Evolutionary conservation across 2,888 invertebrate genomes (phyloP).

Genomic region (Drosophila formosana): DNA sequence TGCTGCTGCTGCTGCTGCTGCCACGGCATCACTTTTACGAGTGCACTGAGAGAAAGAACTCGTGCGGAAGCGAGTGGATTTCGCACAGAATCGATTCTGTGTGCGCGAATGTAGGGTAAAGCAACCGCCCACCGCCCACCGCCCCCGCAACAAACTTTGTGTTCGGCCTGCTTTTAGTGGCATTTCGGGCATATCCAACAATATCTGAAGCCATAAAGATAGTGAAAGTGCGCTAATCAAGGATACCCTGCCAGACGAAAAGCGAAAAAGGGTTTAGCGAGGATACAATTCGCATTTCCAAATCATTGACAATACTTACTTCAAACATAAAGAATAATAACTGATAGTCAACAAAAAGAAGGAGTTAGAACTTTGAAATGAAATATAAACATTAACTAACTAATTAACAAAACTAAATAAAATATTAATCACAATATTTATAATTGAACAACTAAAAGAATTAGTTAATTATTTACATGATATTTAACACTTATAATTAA

Average conservation of each 20-base stretch:
- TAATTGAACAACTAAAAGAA: background rate
- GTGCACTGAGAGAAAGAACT: conserved; percentile 31
- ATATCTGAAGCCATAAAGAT: conserved; percentile 3
- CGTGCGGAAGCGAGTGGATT: conserved; percentile 11
- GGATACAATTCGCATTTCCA: background rate
- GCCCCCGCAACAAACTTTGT: conserved; percentile 6
- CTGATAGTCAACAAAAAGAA: too few relatives aligned
- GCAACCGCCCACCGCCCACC: background rate
- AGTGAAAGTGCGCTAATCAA: background rate
- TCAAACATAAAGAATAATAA: too few relatives aligned
- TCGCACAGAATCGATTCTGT: conserved; percentile 16
- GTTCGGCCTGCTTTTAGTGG: conserved; percentile 15
- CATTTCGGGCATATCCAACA: conserved; percentile 13
- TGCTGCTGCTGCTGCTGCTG: conserved; percentile 10
- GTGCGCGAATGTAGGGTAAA: conserved; percentile 1
- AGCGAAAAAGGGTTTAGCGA: background rate
- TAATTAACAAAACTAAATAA: background rate
- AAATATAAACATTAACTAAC: too few relatives aligned
- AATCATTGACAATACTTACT: too few relatives aligned
- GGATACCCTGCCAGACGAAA: conserved; percentile 3
- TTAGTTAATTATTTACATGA: background rate
- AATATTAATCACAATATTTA: background rate
- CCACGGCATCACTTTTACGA: conserved; percentile 29
- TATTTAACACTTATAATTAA: too few relatives aligned
- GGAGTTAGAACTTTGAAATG: too few relatives aligned